These are phyloP conservation scores for Molothrus aeneus DNA, from an alignment of 2,797 vertebrate genomes.

Conservation along the genomic window DNA sequence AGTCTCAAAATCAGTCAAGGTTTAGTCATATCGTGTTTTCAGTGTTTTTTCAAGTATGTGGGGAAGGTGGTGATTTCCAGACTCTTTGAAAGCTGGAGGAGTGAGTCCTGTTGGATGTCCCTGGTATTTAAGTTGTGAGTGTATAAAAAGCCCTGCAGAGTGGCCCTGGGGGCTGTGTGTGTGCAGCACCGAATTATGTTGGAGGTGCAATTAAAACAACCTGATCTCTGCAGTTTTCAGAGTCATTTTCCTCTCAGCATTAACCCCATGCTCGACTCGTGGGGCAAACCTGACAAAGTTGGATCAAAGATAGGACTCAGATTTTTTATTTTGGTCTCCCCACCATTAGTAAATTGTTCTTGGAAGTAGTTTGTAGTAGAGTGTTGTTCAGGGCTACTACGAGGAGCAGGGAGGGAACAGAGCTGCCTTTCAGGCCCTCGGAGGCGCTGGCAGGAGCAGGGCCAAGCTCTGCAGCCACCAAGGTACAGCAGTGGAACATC, in stretches of 20 bases:
- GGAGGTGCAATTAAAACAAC: background rate
- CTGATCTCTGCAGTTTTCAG: background rate
- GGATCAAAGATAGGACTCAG: background rate
- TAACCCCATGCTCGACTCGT: background rate
- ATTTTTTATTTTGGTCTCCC: background rate
- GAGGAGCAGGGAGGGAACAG: slow-evolving; percentile 16
- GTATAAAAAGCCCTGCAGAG: background rate
- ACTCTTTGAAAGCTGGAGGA: background rate
- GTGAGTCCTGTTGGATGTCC: background rate
- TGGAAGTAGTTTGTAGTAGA: background rate
- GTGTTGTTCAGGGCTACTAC: background rate
- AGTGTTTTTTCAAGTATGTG: background rate
- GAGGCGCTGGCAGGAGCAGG: background rate
- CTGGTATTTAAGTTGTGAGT: background rate
- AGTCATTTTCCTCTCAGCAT: background rate
- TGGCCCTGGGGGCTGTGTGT: background rate
- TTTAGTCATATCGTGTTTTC: background rate
- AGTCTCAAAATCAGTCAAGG: background rate
- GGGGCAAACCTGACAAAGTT: background rate
- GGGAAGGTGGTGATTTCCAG: background rate
- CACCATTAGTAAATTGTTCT: background rate
- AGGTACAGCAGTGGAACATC: background rate
- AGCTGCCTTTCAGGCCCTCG: background rate
- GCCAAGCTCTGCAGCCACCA: background rate
- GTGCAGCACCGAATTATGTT: background rate